phyloP scores from a whole-genome alignment of 1,140 invertebrate genomes.

The Phthorimaea operculella region DNA sequence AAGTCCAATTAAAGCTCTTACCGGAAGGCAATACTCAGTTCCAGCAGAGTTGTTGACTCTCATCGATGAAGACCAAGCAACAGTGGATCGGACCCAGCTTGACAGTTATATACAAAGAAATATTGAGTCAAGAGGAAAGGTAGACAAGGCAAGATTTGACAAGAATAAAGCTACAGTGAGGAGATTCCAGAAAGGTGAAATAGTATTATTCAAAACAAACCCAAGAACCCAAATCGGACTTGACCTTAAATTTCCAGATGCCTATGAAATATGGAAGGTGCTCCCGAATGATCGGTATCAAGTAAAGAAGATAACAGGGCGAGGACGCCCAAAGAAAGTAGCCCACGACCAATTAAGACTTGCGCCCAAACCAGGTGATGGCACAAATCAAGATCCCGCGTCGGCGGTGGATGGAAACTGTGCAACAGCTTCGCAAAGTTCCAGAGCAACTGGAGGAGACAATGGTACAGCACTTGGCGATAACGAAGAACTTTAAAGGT shows the following conservation, averaged over 20 bases:
- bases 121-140: not conserved
- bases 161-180: constrained; percentile 3
- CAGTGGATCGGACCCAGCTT: not conserved
- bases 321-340: constrained; percentile 8
- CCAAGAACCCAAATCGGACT: constrained; percentile 7
- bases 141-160: constrained; percentile 8
- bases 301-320: constrained; percentile 4
- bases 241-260: constrained; percentile 9
- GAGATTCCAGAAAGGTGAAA: constrained; percentile 9
- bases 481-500: not conserved
- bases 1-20: constrained; percentile 6
- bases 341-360: constrained; percentile 8
- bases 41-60: not conserved
- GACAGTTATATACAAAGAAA: not conserved
- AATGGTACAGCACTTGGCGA: no score
- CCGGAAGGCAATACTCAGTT: constrained; percentile 4
- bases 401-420: no score
- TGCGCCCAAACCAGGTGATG: no score
- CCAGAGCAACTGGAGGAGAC: no score
- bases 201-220: constrained; percentile 8
- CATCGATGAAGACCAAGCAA: constrained; percentile 5
- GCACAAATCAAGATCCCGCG: no score
- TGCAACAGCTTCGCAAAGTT: no score
- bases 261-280: constrained; percentile 9
- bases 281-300: constrained; percentile 7